Conservation (phyloP, 2,113 vertebrate genomes). For the Merops nubicus region DNA sequence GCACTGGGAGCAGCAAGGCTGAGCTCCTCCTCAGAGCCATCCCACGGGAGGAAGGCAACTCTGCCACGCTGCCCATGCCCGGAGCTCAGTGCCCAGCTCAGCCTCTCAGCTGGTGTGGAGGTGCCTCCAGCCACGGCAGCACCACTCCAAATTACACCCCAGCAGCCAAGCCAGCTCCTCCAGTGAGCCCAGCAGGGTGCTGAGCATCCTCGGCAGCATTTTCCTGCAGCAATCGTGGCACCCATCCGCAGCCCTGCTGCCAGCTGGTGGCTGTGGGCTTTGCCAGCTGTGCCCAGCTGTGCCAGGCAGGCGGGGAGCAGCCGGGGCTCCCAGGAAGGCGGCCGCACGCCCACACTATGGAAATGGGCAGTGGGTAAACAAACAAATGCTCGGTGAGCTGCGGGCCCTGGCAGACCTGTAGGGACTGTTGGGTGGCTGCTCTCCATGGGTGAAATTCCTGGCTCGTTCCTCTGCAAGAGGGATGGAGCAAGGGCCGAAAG, state of each 20-base stretch:
- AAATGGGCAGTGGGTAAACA: conserved; percentile 48
- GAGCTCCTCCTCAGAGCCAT: background rate
- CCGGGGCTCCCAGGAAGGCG: background rate
- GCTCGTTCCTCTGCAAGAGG: background rate
- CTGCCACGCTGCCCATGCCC: rapidly evolving
- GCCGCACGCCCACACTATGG: background rate
- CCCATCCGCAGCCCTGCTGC: background rate
- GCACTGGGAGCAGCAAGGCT: background rate
- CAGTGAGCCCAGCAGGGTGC: rapidly evolving
- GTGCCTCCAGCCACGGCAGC: background rate
- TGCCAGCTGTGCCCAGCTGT: background rate
- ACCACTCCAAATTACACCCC: background rate
- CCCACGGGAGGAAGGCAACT: background rate
- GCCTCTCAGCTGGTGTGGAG: rapidly evolving
- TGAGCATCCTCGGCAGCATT: background rate
- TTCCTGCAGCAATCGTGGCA: background rate
- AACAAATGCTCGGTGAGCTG: background rate
- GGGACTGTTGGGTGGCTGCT: conserved; percentile 16
- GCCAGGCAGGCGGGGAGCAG: background rate
- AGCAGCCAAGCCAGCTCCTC: background rate
- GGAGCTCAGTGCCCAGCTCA: rapidly evolving
- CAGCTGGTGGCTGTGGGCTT: background rate
- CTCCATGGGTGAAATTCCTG: background rate
- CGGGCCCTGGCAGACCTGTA: conserved; percentile 30
- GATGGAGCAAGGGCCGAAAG: background rate